phyloP scores from a whole-genome alignment of 2,113 vertebrate genomes.

The Sceloporus undulatus region DNA sequence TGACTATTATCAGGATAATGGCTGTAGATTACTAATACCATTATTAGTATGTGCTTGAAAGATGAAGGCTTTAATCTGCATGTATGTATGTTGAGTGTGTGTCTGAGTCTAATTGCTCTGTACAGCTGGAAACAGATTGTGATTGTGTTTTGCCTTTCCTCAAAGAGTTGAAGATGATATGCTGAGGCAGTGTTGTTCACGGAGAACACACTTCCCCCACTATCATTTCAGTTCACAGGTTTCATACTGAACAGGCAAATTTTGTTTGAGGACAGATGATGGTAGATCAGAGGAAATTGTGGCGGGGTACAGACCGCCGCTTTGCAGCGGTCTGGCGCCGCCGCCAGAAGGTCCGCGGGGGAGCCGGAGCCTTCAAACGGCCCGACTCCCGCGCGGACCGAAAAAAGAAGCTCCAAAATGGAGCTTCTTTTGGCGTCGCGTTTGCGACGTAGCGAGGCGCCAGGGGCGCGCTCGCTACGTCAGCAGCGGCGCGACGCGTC shows the following conservation, averaged over 20 bases:
- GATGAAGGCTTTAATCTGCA: background rate
- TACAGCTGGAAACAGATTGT: background rate
- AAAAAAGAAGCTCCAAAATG: no score
- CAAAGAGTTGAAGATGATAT: background rate
- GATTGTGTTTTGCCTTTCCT: background rate
- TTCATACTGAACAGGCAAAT: background rate
- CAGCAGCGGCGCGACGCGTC: no score
- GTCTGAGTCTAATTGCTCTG: background rate
- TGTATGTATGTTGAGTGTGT: background rate
- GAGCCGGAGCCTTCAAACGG: no score
- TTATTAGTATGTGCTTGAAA: slow-evolving; percentile 2
- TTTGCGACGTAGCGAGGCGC: no score
- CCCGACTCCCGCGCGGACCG: no score
- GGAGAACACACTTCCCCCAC: background rate
- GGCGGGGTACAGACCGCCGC: no score
- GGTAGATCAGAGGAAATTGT: background rate
- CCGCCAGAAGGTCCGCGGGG: no score
- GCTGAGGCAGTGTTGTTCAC: background rate
- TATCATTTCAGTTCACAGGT: background rate
- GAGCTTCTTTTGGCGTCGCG: no score
- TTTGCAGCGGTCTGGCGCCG: no score
- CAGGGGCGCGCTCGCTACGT: no score
- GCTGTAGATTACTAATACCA: background rate
- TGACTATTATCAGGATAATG: background rate
- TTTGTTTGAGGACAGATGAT: background rate